Evolutionary conservation across 2,888 invertebrate genomes (phyloP), one percentile per base, ranked within the genome.

Genomic region (Apeira syringaria): DNA sequence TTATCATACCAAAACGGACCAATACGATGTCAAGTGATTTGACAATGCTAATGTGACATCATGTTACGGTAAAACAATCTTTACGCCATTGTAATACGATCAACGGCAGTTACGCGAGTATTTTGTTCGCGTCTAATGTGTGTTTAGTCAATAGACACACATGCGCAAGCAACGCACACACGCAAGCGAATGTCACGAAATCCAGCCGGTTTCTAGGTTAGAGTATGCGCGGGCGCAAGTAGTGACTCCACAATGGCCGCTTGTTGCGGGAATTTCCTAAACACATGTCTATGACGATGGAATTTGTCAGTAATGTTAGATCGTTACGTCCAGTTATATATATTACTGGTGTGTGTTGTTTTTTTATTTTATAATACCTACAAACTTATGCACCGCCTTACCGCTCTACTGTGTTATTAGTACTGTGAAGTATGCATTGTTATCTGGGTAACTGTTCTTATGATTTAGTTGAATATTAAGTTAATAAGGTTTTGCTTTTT

Each of bases 161-260:
- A 67, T 5, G 6, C 31, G 31, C 72, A 74, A 73, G 73, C 64
- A 65, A 64, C 78, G 70, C 80, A 74, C 77, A 72, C 60, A 64
- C 54, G 52, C 64, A 43, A 59, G 53, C 66, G 73, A 80, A 78
- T 87, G 87, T 87, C 88, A 87, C 87, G 84, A 88, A 87, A 87
- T 85, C 80, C 68, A 81, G 74, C 76, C 65, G 69, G 85, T 84
- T 87, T 86, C 80, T 88, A 88, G 88, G 88, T 86, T 88, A 85
- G 76, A 79, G 59, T 64, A 68, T 75, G 85, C 82, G 85, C 81
- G 69, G 66, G 82, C 82, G 83, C 78, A 60, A 50, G 47, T 66
- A 39, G 47, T 56, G 73, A 71, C 68, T 50, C 85, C 70, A 78
- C 67, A 65, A 42, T 49, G 29, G 41, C 22, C 15, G 36, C 11